A percentile compares a stretch with the other conserved stretches of the same genome.
Evolutionary conservation across 92 coral and sea anemone genomes (phyloP).

Genomic region (Chrysogorgia sp.): DNA sequence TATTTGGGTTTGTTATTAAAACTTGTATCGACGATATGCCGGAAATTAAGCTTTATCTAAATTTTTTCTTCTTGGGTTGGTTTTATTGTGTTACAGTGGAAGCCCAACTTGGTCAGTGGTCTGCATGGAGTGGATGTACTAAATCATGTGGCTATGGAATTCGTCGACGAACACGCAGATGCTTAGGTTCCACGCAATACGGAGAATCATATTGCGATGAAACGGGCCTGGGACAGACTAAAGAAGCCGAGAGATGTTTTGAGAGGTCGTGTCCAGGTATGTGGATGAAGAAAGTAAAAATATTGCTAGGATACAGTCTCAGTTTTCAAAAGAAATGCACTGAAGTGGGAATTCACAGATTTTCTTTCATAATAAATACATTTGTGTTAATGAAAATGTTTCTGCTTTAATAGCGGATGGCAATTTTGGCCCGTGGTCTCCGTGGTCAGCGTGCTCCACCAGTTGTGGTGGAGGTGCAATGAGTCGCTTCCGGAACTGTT

Average conservation of each 20-base stretch:
- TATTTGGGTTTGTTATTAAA: too few species aligned
- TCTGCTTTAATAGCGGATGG: conserved; percentile 72
- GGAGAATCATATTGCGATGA: conserved; percentile 91
- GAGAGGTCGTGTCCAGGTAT: conserved; percentile 96
- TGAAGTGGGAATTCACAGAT: too few species aligned
- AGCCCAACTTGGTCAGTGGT: conserved; percentile 84
- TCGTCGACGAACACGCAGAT: conserved; percentile 73
- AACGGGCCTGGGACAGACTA: conserved; percentile 75
- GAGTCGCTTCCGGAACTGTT: conserved; percentile 77
- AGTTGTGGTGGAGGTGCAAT: conserved; percentile 87
- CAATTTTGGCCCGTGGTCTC: conserved; percentile 90
- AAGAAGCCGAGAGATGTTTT: conserved; percentile 83
- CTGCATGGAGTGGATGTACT: conserved; percentile 87
- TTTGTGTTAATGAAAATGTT: neutral
- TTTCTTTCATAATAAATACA: too few species aligned
- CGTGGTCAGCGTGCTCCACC: conserved; percentile 85
- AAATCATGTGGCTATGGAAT: conserved; percentile 94
- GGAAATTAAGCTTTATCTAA: neutral
- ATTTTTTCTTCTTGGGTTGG: neutral
- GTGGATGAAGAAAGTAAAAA: conserved; percentile 22
- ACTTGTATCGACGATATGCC: too few species aligned
- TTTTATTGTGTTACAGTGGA: conserved; percentile 50
- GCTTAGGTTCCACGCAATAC: conserved; percentile 75
- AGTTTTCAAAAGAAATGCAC: too few species aligned
- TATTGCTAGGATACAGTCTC: neutral